phyloP scores from a whole-genome alignment of 2,888 invertebrate genomes.

The Oscheius sp. region DNA sequence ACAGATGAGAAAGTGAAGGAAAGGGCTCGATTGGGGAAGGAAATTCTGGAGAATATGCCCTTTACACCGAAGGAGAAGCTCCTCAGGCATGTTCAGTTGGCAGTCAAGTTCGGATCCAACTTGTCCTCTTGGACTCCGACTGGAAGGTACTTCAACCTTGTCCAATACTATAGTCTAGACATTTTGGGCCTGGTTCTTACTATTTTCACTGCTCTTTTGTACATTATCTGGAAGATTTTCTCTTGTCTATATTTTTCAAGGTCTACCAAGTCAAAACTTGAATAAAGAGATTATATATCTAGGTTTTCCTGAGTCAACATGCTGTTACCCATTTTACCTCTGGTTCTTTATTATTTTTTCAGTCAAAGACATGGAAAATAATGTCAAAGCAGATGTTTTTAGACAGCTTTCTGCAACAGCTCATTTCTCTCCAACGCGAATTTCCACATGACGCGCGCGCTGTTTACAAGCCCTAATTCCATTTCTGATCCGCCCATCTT shows the following conservation, averaged over 20 bases:
- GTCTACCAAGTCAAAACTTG: background rate
- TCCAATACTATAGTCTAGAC: slow-evolving; percentile 28
- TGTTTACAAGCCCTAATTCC: too few species aligned
- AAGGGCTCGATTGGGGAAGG: slow-evolving; percentile 1
- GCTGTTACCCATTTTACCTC: too few species aligned
- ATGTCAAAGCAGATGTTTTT: too few species aligned
- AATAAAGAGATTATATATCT: background rate
- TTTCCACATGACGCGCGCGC: too few species aligned
- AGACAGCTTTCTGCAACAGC: too few species aligned
- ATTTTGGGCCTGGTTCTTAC: background rate
- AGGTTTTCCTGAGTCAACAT: background rate
- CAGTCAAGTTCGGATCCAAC: slow-evolving; percentile 15
- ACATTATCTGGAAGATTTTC: background rate
- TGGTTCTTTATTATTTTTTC: too few species aligned
- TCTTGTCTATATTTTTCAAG: background rate
- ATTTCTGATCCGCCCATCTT: slow-evolving; percentile 13
- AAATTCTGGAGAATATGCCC: slow-evolving; percentile 15
- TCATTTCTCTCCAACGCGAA: too few species aligned
- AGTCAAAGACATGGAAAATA: too few species aligned
- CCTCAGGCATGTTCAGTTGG: slow-evolving; percentile 19
- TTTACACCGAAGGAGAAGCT: slow-evolving; percentile 28
- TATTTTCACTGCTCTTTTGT: background rate
- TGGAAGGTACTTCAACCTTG: slow-evolving; percentile 18
- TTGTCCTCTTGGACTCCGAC: slow-evolving; percentile 11
- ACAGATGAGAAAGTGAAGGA: slow-evolving; percentile 2